A percentile compares a stretch with the other conserved stretches of the same genome.
phyloP scores from a whole-genome alignment of 2,797 vertebrate species.

The Lates japonicus region DNA sequence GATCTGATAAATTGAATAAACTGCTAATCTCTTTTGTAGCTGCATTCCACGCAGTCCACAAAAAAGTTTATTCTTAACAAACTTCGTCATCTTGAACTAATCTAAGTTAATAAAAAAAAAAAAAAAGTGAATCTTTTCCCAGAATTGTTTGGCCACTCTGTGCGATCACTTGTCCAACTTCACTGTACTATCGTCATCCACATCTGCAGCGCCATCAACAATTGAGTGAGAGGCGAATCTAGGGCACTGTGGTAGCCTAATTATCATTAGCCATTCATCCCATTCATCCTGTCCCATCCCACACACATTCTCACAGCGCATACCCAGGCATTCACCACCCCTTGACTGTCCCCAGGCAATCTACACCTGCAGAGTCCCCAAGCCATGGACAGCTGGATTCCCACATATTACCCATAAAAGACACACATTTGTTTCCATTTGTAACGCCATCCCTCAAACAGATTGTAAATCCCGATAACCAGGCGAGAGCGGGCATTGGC shows the following conservation, averaged over 20 bases:
- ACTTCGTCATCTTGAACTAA: slow-evolving; percentile 10
- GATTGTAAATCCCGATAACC: slow-evolving; percentile 89
- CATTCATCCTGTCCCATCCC: slow-evolving; percentile 75
- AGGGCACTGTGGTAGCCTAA: slow-evolving; percentile 76
- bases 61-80: neutral
- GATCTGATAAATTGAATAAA: slow-evolving; percentile 16
- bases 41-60: neutral
- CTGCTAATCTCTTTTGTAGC: neutral
- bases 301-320: slow-evolving; percentile 78
- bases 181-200: slow-evolving; percentile 65
- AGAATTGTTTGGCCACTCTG: slow-evolving; percentile 13
- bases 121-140: slow-evolving; percentile 4
- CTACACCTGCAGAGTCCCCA: slow-evolving; percentile 89
- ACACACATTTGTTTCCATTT: slow-evolving; percentile 92
- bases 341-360: slow-evolving; percentile 82
- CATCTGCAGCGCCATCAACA: slow-evolving; percentile 72
- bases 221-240: slow-evolving; percentile 71
- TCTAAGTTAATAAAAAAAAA: slow-evolving; percentile 1
- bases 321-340: slow-evolving; percentile 75
- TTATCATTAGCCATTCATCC: slow-evolving; percentile 82
- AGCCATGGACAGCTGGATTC: slow-evolving; percentile 89
- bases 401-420: slow-evolving; percentile 90
- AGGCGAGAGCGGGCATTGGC: slow-evolving; percentile 76
- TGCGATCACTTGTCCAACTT: slow-evolving; percentile 34
- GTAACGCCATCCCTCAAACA: slow-evolving; percentile 88